Percentiles rank a stretch among this genome's conserved stretches.
phyloP scores from a whole-genome alignment of 1,140 invertebrate genomes.

The Pinna nobilis region DNA sequence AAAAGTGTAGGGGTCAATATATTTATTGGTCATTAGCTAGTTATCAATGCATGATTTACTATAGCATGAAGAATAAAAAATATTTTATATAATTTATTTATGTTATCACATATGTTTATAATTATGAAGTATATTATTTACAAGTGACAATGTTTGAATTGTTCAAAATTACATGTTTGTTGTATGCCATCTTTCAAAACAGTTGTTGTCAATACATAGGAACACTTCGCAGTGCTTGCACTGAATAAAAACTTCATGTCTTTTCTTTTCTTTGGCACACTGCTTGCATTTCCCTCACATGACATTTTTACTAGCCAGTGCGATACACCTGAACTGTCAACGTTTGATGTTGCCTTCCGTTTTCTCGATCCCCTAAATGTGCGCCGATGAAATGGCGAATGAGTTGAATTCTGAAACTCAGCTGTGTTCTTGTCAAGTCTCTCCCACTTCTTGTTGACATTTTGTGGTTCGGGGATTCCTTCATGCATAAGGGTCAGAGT shows the following conservation, averaged over 20 bases:
- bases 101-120: no score
- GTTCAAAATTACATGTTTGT: slow-evolving; percentile 1
- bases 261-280: slow-evolving; percentile 2
- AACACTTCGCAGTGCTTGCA: neutral
- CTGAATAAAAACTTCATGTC: slow-evolving; percentile 5
- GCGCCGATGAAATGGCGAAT: neutral
- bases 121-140: no score
- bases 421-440: neutral
- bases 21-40: no score
- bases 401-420: slow-evolving; percentile 1
- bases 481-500: slow-evolving; percentile 23
- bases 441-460: neutral
- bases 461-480: neutral
- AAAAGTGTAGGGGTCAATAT: no score
- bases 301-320: slow-evolving; percentile 16
- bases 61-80: no score
- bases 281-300: neutral
- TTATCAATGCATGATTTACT: no score
- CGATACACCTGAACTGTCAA: neutral
- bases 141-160: no score
- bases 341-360: neutral
- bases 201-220: slow-evolving; percentile 10
- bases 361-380: slow-evolving; percentile 4
- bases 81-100: no score
- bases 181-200: neutral